These are phyloP conservation scores for Brienomyrus brachyistius DNA, from an alignment of 2,113 vertebrate species.

Conservation along the genomic window DNA sequence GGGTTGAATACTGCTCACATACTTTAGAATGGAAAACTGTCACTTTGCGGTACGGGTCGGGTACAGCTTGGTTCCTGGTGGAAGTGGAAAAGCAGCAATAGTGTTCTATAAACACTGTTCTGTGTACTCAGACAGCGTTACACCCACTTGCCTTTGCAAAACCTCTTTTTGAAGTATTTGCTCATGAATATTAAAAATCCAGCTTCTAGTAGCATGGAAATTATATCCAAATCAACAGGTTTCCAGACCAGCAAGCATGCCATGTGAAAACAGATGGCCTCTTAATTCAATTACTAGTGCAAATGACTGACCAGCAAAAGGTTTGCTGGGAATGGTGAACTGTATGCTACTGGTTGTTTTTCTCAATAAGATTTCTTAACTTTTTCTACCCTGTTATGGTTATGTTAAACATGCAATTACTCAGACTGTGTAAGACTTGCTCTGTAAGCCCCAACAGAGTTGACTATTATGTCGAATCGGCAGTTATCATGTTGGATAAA, in stretches of 20 bases:
- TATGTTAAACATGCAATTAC: not conserved
- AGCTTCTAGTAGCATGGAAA: slow-evolving; percentile 57
- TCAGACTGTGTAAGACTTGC: not conserved
- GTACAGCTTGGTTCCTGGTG: not conserved
- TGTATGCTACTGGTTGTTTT: slow-evolving; percentile 50
- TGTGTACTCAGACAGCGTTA: not conserved
- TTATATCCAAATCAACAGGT: slow-evolving; percentile 72
- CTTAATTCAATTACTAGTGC: slow-evolving; percentile 67
- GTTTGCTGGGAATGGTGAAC: slow-evolving; percentile 47
- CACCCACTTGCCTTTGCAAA: slow-evolving; percentile 53
- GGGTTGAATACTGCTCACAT: not conserved
- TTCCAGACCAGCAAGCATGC: slow-evolving; percentile 61
- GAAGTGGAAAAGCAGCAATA: not conserved
- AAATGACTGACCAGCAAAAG: slow-evolving; percentile 55
- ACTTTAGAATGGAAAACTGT: not conserved
- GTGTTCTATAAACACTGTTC: not conserved
- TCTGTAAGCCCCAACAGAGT: not conserved
- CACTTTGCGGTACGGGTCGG: not conserved
- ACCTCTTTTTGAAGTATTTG: slow-evolving; percentile 54
- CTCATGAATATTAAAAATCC: slow-evolving; percentile 64
- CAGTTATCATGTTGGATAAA: not conserved
- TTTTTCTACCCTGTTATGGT: not conserved
- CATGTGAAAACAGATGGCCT: slow-evolving; percentile 63
- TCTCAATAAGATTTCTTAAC: not conserved
- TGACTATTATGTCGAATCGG: not conserved